A percentile compares a stretch with the other conserved stretches of the same genome.
Conservation (phyloP, 1,140 invertebrate species). For the Eubasilissa regina region DNA sequence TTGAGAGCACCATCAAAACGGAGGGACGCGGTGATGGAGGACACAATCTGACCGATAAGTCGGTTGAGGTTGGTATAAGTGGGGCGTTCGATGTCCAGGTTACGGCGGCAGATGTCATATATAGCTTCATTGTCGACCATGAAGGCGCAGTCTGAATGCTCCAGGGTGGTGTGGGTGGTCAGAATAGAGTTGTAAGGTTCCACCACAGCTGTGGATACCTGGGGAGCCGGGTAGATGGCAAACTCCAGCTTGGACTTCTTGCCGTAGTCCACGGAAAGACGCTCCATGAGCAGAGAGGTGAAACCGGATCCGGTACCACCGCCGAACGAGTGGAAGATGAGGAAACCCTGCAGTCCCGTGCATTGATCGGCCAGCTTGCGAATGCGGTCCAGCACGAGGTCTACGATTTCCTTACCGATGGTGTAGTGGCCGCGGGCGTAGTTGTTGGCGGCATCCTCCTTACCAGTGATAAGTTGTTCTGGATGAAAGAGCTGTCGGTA, state of each 20-base stretch:
- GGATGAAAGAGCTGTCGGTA: constrained; percentile 90
- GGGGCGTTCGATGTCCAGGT: constrained; percentile 89
- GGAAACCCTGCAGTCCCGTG: constrained; percentile 88
- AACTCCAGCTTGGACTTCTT: constrained; percentile 93
- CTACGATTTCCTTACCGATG: constrained; percentile 90
- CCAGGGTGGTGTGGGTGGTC: constrained; percentile 85
- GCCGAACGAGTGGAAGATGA: constrained; percentile 92
- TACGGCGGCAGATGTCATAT: constrained; percentile 89
- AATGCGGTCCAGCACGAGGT: constrained; percentile 84
- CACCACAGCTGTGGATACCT: constrained; percentile 91
- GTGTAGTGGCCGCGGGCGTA: constrained; percentile 93
- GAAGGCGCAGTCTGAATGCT: constrained; percentile 90
- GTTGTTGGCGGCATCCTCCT: constrained; percentile 93
- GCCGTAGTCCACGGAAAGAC: constrained; percentile 89
- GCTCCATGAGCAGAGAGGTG: constrained; percentile 89
- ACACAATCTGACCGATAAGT: constrained; percentile 89
- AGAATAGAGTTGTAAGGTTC: constrained; percentile 92
- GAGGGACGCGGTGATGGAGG: constrained; percentile 89
- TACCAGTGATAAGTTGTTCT: constrained; percentile 88
- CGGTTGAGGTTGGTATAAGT: constrained; percentile 87
- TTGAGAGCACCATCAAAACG: constrained; percentile 93
- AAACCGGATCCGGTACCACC: constrained; percentile 93
- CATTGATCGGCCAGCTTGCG: constrained; percentile 90
- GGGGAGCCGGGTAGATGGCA: constrained; percentile 91
- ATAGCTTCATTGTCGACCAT: constrained; percentile 83